Conservation (phyloP, 2,113 vertebrate genomes). For the Misgurnus mizolepis region DNA sequence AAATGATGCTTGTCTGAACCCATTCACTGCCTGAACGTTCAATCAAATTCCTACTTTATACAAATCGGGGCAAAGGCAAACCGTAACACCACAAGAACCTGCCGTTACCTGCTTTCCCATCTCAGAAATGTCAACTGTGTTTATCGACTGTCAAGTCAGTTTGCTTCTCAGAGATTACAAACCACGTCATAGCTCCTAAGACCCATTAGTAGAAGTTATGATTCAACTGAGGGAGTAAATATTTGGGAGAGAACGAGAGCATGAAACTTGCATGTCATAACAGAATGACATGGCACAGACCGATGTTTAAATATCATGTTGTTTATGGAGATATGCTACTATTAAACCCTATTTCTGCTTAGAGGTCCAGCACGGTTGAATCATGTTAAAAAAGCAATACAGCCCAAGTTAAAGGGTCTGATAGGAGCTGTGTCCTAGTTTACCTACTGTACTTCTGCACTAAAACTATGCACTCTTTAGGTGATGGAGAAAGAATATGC, state of each 20-base stretch:
- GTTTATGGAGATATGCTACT: neutral
- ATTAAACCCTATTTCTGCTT: neutral
- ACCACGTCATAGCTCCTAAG: neutral
- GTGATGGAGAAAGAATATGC: too few relatives aligned
- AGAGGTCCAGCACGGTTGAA: constrained; percentile 16
- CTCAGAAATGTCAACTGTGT: neutral
- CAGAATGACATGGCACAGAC: neutral
- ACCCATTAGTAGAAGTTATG: neutral
- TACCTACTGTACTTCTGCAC: too few relatives aligned
- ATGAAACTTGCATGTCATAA: neutral
- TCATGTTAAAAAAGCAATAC: neutral
- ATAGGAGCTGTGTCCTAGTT: too few relatives aligned
- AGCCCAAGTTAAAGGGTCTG: too few relatives aligned
- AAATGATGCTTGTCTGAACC: too few relatives aligned
- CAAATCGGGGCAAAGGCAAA: too few relatives aligned
- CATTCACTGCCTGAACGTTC: too few relatives aligned
- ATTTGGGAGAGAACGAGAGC: neutral
- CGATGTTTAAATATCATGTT: constrained; percentile 9
- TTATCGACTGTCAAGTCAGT: neutral
- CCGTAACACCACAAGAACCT: too few relatives aligned
- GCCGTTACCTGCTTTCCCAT: neutral
- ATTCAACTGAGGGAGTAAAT: neutral
- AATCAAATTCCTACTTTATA: too few relatives aligned
- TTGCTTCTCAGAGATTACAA: too few relatives aligned
- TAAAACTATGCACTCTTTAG: too few relatives aligned